Conservation (phyloP, 2,113 vertebrate species). For the Tapirus terrestris region DNA sequence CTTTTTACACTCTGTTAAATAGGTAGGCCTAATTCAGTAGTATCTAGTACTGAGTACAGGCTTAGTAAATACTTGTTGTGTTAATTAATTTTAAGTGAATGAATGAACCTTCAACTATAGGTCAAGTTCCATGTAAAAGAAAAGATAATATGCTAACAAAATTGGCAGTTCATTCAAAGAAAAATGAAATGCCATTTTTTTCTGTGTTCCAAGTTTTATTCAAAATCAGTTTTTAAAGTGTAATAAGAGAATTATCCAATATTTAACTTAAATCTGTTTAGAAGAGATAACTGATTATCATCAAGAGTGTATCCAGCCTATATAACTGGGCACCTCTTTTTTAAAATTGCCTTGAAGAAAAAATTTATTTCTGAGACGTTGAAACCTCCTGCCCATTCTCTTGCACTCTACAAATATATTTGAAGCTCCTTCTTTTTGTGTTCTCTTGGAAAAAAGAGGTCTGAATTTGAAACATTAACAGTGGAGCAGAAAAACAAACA, state of each 20-base stretch:
- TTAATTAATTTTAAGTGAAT: constrained; percentile 39
- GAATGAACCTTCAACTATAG: constrained; percentile 16
- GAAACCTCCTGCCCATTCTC: background rate
- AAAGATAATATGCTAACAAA: constrained; percentile 33
- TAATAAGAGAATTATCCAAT: background rate
- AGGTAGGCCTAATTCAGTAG: background rate
- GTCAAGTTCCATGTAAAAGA: background rate
- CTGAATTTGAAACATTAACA: constrained; percentile 57
- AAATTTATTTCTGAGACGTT: constrained; percentile 13
- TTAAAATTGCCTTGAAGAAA: constrained; percentile 48
- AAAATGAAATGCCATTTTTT: background rate
- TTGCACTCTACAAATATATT: background rate
- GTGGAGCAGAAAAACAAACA: constrained; percentile 12
- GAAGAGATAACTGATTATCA: background rate
- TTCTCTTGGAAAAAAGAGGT: constrained; percentile 12
- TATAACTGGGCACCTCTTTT: background rate
- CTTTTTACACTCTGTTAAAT: background rate
- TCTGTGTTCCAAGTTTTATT: background rate
- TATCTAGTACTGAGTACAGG: background rate
- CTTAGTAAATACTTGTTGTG: constrained; percentile 17
- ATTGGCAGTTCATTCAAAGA: background rate
- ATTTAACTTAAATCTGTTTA: constrained; percentile 61
- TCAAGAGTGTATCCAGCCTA: background rate
- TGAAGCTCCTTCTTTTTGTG: constrained; percentile 7
- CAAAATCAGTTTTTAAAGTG: constrained; percentile 47